Base-by-base conservation (phyloP, 1,140 invertebrate genomes). In the Andrena cerasifolii region DNA sequence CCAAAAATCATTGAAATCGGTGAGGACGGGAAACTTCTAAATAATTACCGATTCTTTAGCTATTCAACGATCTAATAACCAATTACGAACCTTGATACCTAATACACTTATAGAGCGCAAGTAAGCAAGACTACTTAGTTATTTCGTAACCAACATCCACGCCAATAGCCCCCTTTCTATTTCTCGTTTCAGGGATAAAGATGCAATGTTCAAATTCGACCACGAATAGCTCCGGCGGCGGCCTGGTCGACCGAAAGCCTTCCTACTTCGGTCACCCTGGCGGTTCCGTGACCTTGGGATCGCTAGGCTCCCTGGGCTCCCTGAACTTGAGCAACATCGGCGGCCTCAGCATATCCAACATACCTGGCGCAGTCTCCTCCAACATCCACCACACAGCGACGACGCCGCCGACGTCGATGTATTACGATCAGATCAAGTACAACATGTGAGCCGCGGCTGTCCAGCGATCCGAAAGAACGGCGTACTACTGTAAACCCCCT, bases 371-470 rank as follows among this genome's bases (percentile, higher is more conserved):
- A 18, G 80, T 88, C 7, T 78, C 86, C 0, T 86, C 89, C 10
- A 89, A 89, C 62, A 68, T 88, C 56, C 90, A 91, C 62, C 65
- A 71, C 47, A 59, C 86, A 10, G 47, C 87, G 5, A 53, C 87
- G 7, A 53, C 87, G 4, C 51, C 86, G 26, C 73, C 80, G 40
- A 74, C 85, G 47, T 76, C 83, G 12, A 87, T 91, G 84, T 92
- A 91, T 47, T 92, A 91, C 81, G 91, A 92, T 74, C 91, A 88
- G 78, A 86, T 92, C 66, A 92, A 92, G 62, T 92, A 92, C 79
- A 75, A 72, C 40, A 90, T 92, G 83, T 92, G 85, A 90, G 79
- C 10, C 10, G 36, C 10, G 36, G 10, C 36, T 78, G 36, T 33
- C n/a, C 24, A 18, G 28, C 33, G n/a, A 43, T n/a, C 51, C 4